Conservation (phyloP, 1,140 invertebrate genomes). For the Meloidogyne floridensis region DNA sequence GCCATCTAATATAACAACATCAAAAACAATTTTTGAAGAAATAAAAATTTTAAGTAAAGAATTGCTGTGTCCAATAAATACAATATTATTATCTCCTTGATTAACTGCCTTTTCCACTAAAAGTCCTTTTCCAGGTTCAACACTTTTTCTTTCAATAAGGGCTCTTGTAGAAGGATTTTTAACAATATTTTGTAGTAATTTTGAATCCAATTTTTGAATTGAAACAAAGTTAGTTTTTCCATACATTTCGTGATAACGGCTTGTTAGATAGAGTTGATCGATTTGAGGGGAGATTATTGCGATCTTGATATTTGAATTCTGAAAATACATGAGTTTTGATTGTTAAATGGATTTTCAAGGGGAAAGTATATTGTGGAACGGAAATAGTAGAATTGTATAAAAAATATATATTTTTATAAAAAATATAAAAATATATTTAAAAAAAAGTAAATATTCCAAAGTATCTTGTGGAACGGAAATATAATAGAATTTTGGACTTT, state of each 20-base stretch:
- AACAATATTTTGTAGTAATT: not conserved
- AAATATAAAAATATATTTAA: too few species aligned
- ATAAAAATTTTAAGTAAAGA: not conserved
- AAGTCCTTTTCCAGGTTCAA: not conserved
- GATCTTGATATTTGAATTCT: not conserved
- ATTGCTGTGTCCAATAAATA: not conserved
- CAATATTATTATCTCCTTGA: not conserved
- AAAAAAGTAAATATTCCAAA: too few species aligned
- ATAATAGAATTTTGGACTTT: too few species aligned
- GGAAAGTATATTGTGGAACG: too few species aligned
- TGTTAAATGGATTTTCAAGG: too few species aligned
- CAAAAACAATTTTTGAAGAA: not conserved
- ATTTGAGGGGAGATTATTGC: not conserved
- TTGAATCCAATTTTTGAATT: not conserved
- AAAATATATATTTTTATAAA: too few species aligned
- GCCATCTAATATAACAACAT: not conserved
- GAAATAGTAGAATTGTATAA: too few species aligned
- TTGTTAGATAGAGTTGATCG: not conserved
- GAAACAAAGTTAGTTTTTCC: not conserved
- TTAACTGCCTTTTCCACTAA: not conserved
- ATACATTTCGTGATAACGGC: not conserved
- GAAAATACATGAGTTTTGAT: not conserved
- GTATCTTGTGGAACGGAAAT: too few species aligned
- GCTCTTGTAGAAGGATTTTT: not conserved
- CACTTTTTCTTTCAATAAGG: not conserved